Percentiles rank a stretch among this genome's conserved stretches.
Conservation (phyloP, 2,888 invertebrate genomes). For the Antheraea yamamai region DNA sequence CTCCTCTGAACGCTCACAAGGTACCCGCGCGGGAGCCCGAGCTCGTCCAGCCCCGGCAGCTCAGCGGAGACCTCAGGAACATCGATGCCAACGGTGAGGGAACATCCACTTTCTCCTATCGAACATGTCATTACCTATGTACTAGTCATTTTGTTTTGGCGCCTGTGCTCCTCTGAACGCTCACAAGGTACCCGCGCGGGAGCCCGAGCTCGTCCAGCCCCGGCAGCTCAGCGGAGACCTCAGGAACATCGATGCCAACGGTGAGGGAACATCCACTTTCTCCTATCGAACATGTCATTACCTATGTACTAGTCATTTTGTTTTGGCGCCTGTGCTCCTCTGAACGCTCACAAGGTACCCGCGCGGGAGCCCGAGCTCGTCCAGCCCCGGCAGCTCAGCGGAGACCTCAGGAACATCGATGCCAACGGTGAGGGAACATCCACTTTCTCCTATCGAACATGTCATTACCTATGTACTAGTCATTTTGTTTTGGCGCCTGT, state of each 20-base stretch:
- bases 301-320: too few relatives aligned
- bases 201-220: constrained; percentile 86
- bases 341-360: constrained; percentile 87
- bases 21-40: constrained; percentile 88
- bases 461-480: too few relatives aligned
- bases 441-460: neutral
- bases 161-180: constrained; percentile 87
- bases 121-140: too few relatives aligned
- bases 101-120: neutral
- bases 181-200: constrained; percentile 86
- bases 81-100: constrained; percentile 82
- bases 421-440: constrained; percentile 68
- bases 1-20: constrained; percentile 86
- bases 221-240: constrained; percentile 88
- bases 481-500: too few relatives aligned
- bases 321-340: too few relatives aligned
- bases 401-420: constrained; percentile 88
- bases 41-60: constrained; percentile 83
- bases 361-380: constrained; percentile 87
- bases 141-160: too few relatives aligned
- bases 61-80: constrained; percentile 89
- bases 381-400: constrained; percentile 84
- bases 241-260: constrained; percentile 84
- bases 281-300: neutral
- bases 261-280: constrained; percentile 41